Evolutionary conservation across 2,113 vertebrate species (phyloP).

Genomic region (Puma concolor): DNA sequence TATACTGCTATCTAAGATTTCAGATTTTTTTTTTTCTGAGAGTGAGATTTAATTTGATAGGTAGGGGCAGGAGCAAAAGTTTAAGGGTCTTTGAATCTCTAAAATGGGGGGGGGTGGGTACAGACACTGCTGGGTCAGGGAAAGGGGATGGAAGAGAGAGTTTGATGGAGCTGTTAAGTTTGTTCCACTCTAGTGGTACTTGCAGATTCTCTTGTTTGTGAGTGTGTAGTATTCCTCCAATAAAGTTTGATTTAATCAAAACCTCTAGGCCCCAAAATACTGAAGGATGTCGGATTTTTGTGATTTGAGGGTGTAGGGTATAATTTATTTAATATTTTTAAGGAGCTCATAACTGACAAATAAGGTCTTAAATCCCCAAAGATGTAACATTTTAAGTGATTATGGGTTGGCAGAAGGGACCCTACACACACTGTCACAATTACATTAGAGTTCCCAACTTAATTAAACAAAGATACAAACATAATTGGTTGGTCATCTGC

Average conservation of each 20-base stretch:
- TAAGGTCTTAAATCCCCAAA: not conserved
- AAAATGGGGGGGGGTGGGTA: not conserved
- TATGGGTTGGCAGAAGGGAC: conserved; percentile 20
- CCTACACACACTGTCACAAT: not conserved
- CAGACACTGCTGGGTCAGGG: not conserved
- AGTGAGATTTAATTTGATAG: not conserved
- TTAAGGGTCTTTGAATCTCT: not conserved
- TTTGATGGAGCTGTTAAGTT: not conserved
- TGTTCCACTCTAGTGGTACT: not conserved
- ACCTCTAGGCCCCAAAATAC: not conserved
- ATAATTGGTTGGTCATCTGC: not conserved
- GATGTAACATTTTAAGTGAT: conserved; percentile 33
- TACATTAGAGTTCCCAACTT: conserved; percentile 23
- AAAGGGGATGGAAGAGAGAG: not conserved
- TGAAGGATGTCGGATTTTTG: not conserved
- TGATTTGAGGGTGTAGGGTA: not conserved
- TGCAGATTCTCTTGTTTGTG: not conserved
- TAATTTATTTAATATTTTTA: not conserved
- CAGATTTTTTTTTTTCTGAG: not conserved
- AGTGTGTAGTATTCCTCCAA: not conserved
- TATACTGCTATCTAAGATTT: not conserved
- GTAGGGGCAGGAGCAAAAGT: not conserved
- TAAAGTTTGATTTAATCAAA: not conserved
- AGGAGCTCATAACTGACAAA: conserved; percentile 44
- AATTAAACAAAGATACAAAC: conserved; percentile 22